Conservation (phyloP, 1,140 invertebrate genomes). For the Littorina saxatilis region DNA sequence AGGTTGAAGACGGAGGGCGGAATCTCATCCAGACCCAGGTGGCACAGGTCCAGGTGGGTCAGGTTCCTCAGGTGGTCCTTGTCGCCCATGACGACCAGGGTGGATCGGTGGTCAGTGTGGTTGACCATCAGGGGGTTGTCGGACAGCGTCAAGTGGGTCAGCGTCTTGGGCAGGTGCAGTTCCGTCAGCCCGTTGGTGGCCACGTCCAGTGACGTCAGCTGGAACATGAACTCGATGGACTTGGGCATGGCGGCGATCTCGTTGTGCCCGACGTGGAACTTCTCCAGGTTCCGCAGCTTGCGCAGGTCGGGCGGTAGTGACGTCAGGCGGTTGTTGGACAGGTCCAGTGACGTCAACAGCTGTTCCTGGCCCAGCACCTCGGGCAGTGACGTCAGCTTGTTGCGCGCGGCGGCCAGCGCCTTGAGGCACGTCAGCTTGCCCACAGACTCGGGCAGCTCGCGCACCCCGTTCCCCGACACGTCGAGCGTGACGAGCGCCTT, state of each 20-base stretch:
- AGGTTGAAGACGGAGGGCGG: conserved; percentile 68
- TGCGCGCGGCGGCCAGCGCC: conserved; percentile 61
- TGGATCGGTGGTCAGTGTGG: conserved; percentile 59
- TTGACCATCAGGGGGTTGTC: conserved; percentile 69
- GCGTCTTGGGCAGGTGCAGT: conserved; percentile 65
- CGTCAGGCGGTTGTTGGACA: conserved; percentile 66
- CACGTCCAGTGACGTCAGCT: conserved; percentile 62
- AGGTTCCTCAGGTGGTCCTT: conserved; percentile 67
- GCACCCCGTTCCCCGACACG: conserved; percentile 68
- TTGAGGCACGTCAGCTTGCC: conserved; percentile 68
- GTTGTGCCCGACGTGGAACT: conserved; percentile 66
- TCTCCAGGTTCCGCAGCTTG: conserved; percentile 69
- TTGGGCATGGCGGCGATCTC: conserved; percentile 67
- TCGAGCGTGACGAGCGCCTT: conserved; percentile 66
- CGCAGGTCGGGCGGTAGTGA: conserved; percentile 62
- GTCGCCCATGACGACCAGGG: conserved; percentile 68
- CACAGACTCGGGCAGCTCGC: conserved; percentile 65
- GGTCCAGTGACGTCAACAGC: conserved; percentile 64
- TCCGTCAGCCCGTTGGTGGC: conserved; percentile 68
- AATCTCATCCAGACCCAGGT: conserved; percentile 67
- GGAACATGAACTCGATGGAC: conserved; percentile 67
- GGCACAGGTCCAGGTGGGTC: conserved; percentile 63
- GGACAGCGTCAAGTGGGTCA: conserved; percentile 64
- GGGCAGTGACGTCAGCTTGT: conserved; percentile 63
- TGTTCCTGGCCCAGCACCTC: conserved; percentile 63